Evolutionary conservation across 2,888 invertebrate species (phyloP), one percentile per base, ranked within the genome.

Genomic region (Cheilosia impressa): DNA sequence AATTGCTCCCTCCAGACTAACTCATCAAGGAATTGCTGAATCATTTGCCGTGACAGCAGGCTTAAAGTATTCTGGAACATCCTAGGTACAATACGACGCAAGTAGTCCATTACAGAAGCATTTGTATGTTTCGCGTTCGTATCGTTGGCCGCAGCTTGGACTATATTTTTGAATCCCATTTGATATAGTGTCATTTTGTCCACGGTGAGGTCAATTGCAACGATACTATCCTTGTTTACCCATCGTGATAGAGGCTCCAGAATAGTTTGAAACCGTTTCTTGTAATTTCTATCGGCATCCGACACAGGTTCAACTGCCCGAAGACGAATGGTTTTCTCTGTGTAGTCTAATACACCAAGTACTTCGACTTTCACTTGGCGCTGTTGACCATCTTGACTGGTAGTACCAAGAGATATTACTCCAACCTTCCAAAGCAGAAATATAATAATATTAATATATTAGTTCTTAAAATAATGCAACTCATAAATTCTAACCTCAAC

Each of bases 11-110:
- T 94, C 97, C 98, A 98, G 13, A 97, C 96, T 19, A 98, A 92
- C 90, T 98, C 98, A 90, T 98, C 97, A 87, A 98, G 92, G 91
- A 97, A 97, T 91, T 97, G 97, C 91, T 98, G 98, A 89, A 98
- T 97, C 90, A 97, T 96, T 92, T 96, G 96, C 58, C 96, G 93
- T 2, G 96, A 97, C 0, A 98, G 92, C 87, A 97, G 91, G 10
- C 97, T 96, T 7, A 97, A 92, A 0, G 97, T 97, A 88, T 97
- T 97, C 93, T 97, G 96, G 93, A 97, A 98, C 97, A 97, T 97
- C 89, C 97, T 94, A 0, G 98, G 97, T 2, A 97, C 97, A 69
- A 97, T 96, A 87, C 96, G 94, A 38, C 97, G 93, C 87, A 98
- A 92, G 90, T 97, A 98, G 89, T 97, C 97, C 97, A 98, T 97